Evolutionary conservation across 2,888 invertebrate genomes (phyloP), one percentile per base, ranked within the genome.

Genomic region (Lasioglossum pauxillum): DNA sequence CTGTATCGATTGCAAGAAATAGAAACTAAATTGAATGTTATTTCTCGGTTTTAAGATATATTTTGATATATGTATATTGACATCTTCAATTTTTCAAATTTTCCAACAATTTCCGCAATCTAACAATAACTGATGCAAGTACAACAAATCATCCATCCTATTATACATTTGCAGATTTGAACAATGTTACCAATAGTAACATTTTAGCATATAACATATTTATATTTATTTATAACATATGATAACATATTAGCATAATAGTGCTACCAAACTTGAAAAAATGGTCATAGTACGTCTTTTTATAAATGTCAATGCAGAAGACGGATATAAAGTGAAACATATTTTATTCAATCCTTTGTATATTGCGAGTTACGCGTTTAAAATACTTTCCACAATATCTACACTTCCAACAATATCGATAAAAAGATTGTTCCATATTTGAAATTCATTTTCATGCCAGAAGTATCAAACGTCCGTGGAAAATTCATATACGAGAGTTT

Each of bases 401-500:
- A 31, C 72, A 27, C 23, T 75, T 49, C 35, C n/a, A 81, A 81
- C 41, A 38, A 60, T 7, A 67, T 27, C 73, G 38, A 44, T 35
- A 44, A 73, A 53, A 82, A 49, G 12, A 14, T 10, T 41, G 49
- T 27, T 49, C 14, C 46, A 69, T 46, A 41, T 60, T 27, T 53
- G 41, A 81, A 49, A 53, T 72, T 38, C 23, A 10, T 71, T 3
- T 71, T 76, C 1, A 44, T 75, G 73, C 67, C 38, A 27, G 3
- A 53, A 23, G 27, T 81, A 80, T 76, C 46, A 71, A 38, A 71
- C 67, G 57, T 67, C 46, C 64, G n/a, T 78, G 46, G 38, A 64
- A 83, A 64, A 83, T 82, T 57, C 49, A 83, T 75, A 5, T 71
- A n/a, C 10, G n/a, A 75, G 64, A 83, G 8, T 1, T 27, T 23